Evolutionary conservation across 2,113 vertebrate species (phyloP), one percentile per base, ranked within the genome.

Genomic region (Neodon shergylaensis): DNA sequence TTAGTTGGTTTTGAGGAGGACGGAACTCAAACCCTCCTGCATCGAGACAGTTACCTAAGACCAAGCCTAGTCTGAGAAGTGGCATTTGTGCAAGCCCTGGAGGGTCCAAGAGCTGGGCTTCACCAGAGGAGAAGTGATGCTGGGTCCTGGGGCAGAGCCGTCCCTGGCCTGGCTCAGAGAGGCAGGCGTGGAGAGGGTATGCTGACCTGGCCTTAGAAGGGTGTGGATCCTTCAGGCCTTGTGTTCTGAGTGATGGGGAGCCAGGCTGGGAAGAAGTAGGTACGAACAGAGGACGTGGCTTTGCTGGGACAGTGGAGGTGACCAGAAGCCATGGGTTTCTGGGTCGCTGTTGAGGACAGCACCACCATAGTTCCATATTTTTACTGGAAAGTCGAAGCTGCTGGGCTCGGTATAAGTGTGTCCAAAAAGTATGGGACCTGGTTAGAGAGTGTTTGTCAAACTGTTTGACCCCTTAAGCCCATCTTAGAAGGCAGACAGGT

Each of bases 291-390:
- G 72, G 49, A 26, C 58, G 66, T 9, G 5, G 12, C 39, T 79
- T 85, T 31, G 39, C 7, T 33, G 11, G 2, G 61, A 8, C 28
- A 8, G 16, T 0, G 31, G 77, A 24, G 28, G 88, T 8, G 78
- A 58, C 0, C 0, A 73, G 47, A 39, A 39, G 28, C 0, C 0
- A 44, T 28, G 58, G 12, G 39, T 65, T 61, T 82, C 74, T 24
- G 3, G 81, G 3, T 7, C 1, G 16, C 68, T 10, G 13, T 17
- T 72, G 86, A 47, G 3, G 19, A 14, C 21, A 16, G 12, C 7
- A 47, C 14, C 17, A n/a, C 16, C 14, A 14, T 26, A 49, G 44
- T 88, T 78, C 12, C 61, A 4, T 47, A 21, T 83, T 16, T 28
- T 16, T 3, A 36, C 33, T 47, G 36, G 22, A 47, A 86, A 49